These are phyloP conservation scores for Acronicta psi DNA, from an alignment of 2,888 invertebrate genomes.

Conservation along the genomic window DNA sequence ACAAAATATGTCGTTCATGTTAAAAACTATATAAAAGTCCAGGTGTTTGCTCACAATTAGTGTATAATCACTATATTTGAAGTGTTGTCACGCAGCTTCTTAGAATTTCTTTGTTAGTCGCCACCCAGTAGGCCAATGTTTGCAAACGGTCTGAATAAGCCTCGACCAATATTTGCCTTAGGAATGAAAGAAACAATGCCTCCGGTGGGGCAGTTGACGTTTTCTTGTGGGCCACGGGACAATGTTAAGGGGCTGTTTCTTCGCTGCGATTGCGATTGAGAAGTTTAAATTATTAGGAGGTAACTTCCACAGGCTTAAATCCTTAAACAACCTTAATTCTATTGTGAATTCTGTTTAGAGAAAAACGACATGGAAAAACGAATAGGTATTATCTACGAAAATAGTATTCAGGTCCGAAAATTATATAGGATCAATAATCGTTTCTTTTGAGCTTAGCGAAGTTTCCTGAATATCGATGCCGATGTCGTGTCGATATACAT, in stretches of 20 bases:
- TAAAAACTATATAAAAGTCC: conserved; percentile 83
- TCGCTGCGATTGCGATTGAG: conserved; percentile 28
- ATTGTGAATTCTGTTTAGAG: too few species aligned
- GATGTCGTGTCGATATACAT: too few species aligned
- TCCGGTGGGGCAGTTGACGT: conserved; percentile 82
- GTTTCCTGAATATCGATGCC: too few species aligned
- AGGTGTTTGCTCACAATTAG: conserved; percentile 85
- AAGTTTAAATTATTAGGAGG: not conserved
- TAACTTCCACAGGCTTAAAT: too few species aligned
- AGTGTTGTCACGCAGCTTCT: conserved; percentile 87
- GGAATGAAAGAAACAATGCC: conserved; percentile 87
- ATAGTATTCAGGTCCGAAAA: too few species aligned
- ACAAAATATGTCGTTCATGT: conserved; percentile 78
- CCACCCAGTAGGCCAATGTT: conserved; percentile 86
- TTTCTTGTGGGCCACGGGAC: conserved; percentile 76
- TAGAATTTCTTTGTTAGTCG: conserved; percentile 80
- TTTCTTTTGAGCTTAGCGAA: too few species aligned
- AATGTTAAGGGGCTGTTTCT: conserved; percentile 68
- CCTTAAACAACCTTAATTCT: too few species aligned
- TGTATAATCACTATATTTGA: conserved; percentile 85
- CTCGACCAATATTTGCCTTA: conserved; percentile 86
- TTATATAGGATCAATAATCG: too few species aligned
- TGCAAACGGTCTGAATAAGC: conserved; percentile 85
- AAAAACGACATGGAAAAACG: too few species aligned
- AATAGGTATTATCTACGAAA: too few species aligned